phyloP scores from a whole-genome alignment of 2,888 invertebrate species.

The Pecten maximus region DNA sequence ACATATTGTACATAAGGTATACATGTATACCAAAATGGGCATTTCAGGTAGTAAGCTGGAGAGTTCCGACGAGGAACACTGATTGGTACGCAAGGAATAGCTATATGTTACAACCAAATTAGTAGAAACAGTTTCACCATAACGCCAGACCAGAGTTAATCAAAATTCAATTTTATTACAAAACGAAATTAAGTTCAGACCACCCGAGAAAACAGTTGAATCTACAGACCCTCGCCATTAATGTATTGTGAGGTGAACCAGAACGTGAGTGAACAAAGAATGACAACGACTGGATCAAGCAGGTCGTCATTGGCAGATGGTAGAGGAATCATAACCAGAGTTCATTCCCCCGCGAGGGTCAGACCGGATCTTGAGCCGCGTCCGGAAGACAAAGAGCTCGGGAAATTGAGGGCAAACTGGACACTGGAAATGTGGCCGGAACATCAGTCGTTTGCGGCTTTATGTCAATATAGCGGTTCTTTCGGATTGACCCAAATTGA shows the following conservation, averaged over 20 bases:
- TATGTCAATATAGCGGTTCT: conserved; percentile 12
- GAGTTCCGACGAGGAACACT: no score
- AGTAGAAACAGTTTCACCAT: no score
- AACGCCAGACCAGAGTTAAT: no score
- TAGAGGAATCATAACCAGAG: background rate
- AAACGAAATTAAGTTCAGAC: background rate
- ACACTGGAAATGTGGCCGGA: background rate
- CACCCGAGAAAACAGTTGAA: background rate
- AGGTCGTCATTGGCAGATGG: background rate
- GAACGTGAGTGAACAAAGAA: background rate
- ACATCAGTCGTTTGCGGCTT: background rate
- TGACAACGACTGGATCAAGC: background rate
- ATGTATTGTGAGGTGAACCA: background rate
- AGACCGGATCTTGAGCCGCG: background rate
- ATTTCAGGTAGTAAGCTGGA: no score
- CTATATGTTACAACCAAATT: no score
- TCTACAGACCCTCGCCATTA: background rate
- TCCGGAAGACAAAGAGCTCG: background rate
- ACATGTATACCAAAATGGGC: no score
- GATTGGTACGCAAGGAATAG: no score
- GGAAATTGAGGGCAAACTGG: conserved; percentile 16
- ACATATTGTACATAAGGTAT: no score
- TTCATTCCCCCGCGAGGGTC: conserved; percentile 15
- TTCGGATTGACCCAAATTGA: background rate
- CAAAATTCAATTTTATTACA: background rate